Base-by-base conservation (phyloP, 2,797 vertebrate species). In the Gymnoscopelus microlampas region DNA sequence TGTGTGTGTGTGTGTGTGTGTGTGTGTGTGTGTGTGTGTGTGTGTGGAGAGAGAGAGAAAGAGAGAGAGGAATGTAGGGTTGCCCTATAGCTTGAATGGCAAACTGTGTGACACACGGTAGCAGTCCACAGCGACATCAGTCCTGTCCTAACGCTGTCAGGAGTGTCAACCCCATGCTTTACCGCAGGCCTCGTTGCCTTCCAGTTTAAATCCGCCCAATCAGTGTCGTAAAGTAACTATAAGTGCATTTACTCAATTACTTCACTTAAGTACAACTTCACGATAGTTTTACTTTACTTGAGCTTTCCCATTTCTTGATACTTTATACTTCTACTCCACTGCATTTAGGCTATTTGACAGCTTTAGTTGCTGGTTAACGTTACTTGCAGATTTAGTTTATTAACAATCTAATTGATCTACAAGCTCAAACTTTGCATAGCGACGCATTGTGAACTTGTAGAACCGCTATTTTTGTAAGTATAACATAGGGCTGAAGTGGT, bases 61-160 rank as follows among this genome's bases (percentile, higher is more conserved):
- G 26, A 10, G 60, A 50, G 70, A 44, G 39, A 44, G 39, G 39
- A 44, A 44, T 44, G 39, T 10, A 44, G 35, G 54, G 63, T 73
- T 58, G 73, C 62, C 65, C 39, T 63, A 71, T 76, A 82, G 74
- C 81, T 82, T 80, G 62, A 73, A 58, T 61, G 53, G 71, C 48
- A 78, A 80, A 69, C 39, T 2, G 53, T 2, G 53, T 66, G 63
- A 24, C 53, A 77, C 80, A 77, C 80, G 75, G 87, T 81, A 85
- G 85, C 82, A 85, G 62, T 60, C 79, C 54, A 64, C 68, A 64
- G 15, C 39, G 58, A 32, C 50, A 55, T 1, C 19, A 19, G 19
- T 19, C 19, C 19, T 39, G 35, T 19, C 19, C 19, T 39, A 5
- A 39, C 5, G 7, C 19, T 49, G 44, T 68, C 23, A 19, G 4